Conservation (phyloP, 2,888 invertebrate genomes). For the Unio delphinus region DNA sequence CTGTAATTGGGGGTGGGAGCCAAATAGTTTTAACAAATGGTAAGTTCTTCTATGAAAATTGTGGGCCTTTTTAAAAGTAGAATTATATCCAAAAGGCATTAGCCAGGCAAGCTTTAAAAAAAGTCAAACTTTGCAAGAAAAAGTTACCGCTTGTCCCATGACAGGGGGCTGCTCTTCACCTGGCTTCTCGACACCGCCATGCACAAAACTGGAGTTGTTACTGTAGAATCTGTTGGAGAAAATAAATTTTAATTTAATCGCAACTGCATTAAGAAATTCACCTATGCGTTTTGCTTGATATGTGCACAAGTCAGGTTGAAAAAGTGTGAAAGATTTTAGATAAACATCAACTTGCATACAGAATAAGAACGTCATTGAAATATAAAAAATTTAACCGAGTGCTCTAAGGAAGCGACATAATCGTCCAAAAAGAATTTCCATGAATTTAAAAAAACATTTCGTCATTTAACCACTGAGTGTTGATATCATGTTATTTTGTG, state of each 20-base stretch:
- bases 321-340: too few relatives aligned
- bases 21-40: too few relatives aligned
- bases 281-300: not conserved
- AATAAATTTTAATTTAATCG: not conserved
- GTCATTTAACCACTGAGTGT: too few relatives aligned
- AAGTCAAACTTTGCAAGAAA: not conserved
- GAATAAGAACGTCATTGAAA: not conserved
- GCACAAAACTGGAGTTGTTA: conserved; percentile 95
- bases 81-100: too few relatives aligned
- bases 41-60: too few relatives aligned
- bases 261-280: not conserved
- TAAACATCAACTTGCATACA: too few relatives aligned
- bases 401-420: too few relatives aligned
- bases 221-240: conserved; percentile 87
- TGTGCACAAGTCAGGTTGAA: not conserved
- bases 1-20: too few relatives aligned
- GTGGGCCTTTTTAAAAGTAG: too few relatives aligned
- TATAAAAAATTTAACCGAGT: not conserved
- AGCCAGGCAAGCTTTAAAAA: not conserved
- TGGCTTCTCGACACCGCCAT: conserved; percentile 89
- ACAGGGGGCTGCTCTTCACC: conserved; percentile 76
- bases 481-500: too few relatives aligned
- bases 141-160: conserved; percentile 70
- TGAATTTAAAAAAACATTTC: too few relatives aligned
- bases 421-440: too few relatives aligned